Conservation (phyloP, 2,797 vertebrate species). For the Vespertilio murinus region DNA sequence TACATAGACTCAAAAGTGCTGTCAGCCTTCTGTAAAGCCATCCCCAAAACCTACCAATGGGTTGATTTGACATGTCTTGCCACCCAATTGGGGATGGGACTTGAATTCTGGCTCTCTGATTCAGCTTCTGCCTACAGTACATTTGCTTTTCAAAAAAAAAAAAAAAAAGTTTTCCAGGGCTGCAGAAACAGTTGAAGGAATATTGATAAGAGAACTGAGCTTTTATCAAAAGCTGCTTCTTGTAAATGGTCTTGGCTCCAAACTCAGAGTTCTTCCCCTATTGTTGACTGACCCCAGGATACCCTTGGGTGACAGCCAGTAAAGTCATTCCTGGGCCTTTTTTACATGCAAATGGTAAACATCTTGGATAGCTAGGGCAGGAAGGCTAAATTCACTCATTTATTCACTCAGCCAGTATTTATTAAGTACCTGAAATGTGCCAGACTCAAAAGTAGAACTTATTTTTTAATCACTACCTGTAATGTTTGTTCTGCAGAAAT, state of each 20-base stretch:
- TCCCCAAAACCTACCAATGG: background rate
- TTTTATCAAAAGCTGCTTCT: slow-evolving; percentile 60
- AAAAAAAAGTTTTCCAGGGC: background rate
- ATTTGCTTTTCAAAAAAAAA: slow-evolving; percentile 41
- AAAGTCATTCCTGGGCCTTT: slow-evolving; percentile 7
- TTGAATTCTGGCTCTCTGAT: background rate
- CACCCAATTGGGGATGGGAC: background rate
- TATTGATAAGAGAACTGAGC: slow-evolving; percentile 47
- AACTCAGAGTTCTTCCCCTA: slow-evolving; percentile 38
- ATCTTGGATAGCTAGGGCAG: slow-evolving; percentile 20
- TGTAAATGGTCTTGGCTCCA: slow-evolving; percentile 39
- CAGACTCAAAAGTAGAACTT: slow-evolving; percentile 29
- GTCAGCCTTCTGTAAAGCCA: background rate
- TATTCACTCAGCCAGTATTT: background rate
- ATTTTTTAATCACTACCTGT: slow-evolving; percentile 6
- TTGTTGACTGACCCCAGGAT: slow-evolving; percentile 21
- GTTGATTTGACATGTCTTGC: background rate
- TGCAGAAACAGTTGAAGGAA: slow-evolving; percentile 15
- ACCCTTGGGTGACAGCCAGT: slow-evolving; percentile 18
- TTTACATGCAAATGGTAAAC: slow-evolving; percentile 7
- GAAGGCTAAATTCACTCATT: slow-evolving; percentile 26
- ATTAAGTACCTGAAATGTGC: slow-evolving; percentile 12
- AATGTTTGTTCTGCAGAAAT: slow-evolving; percentile 23
- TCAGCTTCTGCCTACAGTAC: background rate
- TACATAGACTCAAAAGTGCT: background rate